Evolutionary conservation across 2,113 vertebrate species (phyloP).

Genomic region (Passer domesticus): DNA sequence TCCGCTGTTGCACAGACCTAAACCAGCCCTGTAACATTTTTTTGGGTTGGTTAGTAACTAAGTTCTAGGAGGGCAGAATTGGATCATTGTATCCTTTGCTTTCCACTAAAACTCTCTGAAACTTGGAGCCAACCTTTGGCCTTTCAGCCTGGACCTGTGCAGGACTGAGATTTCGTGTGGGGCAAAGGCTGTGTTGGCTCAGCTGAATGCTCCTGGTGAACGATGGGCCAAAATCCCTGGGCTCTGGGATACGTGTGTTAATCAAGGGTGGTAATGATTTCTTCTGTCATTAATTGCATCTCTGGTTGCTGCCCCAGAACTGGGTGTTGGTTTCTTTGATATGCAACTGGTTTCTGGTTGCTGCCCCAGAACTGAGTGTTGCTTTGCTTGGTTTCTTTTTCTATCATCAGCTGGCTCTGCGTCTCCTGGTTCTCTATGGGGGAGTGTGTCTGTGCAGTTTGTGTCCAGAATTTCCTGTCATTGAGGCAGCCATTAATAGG

Average conservation of each 20-base stretch:
- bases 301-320: not conserved
- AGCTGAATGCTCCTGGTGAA: not conserved
- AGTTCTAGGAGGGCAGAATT: not conserved
- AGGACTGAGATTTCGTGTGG: not conserved
- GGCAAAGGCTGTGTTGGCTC: not conserved
- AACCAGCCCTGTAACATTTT: not conserved
- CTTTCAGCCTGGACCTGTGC: not conserved
- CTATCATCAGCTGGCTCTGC: too few relatives aligned
- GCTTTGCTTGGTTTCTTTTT: too few relatives aligned
- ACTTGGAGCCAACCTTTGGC: not conserved
- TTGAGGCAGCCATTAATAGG: not conserved
- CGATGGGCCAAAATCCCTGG: not conserved
- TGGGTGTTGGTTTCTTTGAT: not conserved
- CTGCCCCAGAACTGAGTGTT: not conserved
- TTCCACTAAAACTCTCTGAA: not conserved
- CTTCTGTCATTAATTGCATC: not conserved
- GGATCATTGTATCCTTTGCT: not conserved
- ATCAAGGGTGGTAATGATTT: not conserved
- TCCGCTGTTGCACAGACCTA: not conserved
- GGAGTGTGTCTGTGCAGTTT: not conserved
- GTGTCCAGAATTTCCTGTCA: rapidly evolving
- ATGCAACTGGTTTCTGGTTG: not conserved
- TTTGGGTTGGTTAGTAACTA: not conserved
- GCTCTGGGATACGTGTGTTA: not conserved
- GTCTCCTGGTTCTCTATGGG: rapidly evolving